Evolutionary conservation across 2,797 vertebrate species (phyloP), one percentile per base, ranked within the genome.

Genomic region (Poecilia picta): DNA sequence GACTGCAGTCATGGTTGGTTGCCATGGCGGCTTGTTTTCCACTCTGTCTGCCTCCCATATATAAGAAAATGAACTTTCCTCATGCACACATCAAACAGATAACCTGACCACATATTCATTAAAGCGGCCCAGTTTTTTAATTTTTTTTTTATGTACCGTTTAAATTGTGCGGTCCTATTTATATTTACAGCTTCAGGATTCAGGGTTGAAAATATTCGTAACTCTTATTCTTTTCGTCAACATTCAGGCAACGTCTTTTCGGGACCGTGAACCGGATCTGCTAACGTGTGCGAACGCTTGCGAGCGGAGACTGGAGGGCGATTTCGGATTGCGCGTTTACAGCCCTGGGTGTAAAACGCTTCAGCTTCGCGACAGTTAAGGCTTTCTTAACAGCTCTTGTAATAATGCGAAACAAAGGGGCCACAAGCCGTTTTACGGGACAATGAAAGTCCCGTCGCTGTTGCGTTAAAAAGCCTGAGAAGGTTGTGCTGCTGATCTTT

Each of bases 21-120:
- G 90, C 86, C 87, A 92, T 89, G 93, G 90, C 87, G 90, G 83
- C 81, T 90, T 92, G 88, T 90, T 95, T 93, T 92, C 89, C 90
- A 88, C 89, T 83, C 91, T 86, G 87, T 77, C 87, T 93, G 90
- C 55, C 76, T 89, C 74, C 76, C 76, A 80, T 88, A 82, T 89
- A 89, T 90, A 92, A 85, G 87, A 87, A 92, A 88, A 94, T 91
- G 83, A 90, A 90, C 89, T 91, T 94, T 90, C 93, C 93, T 87
- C 84, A 89, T 75, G 82, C 79, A 87, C 82, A 94, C 87, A 89
- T 92, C 86, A 93, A 93, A 93, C 85, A 93, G 89, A 92, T 94
- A 92, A 91, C 81, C 76, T 83, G 83, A 90, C 91, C 86, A 83
- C 89, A 86, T 83, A 80, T 90, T 90, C 88, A 92, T 89, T 92